These are phyloP conservation scores for Lymantria dispar DNA, from an alignment of 2,888 invertebrate genomes.

Conservation along the genomic window DNA sequence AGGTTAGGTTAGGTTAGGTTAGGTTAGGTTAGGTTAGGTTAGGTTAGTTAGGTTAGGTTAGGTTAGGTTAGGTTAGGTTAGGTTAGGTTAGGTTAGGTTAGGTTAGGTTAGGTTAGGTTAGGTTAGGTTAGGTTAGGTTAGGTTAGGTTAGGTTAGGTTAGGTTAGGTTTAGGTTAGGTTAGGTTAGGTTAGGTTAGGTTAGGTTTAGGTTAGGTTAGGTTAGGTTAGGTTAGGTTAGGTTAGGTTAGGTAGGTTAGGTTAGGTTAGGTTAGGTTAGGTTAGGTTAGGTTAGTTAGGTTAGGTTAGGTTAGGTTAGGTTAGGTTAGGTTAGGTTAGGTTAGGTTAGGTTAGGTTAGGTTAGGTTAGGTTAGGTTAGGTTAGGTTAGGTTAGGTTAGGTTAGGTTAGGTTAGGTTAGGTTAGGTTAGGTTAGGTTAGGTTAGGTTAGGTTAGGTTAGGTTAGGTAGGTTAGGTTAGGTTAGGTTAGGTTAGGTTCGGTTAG, in stretches of 20 bases:
- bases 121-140: constrained; percentile 12
- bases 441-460: constrained; percentile 16
- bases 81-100: constrained; percentile 15
- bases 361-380: constrained; percentile 27
- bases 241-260: constrained; percentile 1
- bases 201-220: constrained; percentile 12
- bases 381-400: constrained; percentile 26
- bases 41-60: constrained; percentile 9
- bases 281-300: constrained; percentile 15
- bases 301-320: constrained; percentile 37
- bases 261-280: constrained; percentile 3
- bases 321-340: constrained; percentile 28
- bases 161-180: constrained; percentile 16
- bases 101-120: constrained; percentile 8
- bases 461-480: constrained; percentile 22
- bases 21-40: constrained; percentile 19
- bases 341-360: constrained; percentile 36
- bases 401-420: constrained; percentile 28
- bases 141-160: constrained; percentile 23
- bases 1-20: constrained; percentile 32
- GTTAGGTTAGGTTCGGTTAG: constrained; percentile 14
- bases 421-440: constrained; percentile 18
- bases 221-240: neutral
- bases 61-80: constrained; percentile 8
- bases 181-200: constrained; percentile 40